Percentiles rank a stretch among this genome's conserved stretches.
phyloP scores from a whole-genome alignment of 2,113 vertebrate genomes.

The Callaeas wilsoni region DNA sequence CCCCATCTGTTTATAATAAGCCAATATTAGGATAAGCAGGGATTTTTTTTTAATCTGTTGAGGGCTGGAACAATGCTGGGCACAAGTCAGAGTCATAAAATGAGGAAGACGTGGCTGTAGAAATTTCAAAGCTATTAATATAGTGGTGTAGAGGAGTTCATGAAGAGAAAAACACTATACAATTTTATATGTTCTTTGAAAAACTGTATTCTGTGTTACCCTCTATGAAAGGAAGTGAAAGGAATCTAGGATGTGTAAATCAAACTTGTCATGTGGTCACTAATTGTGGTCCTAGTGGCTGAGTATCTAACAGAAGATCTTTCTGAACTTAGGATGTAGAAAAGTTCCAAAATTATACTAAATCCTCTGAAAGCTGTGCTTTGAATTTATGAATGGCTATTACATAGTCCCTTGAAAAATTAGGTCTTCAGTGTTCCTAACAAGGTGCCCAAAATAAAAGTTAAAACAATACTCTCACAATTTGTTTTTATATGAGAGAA shows the following conservation, averaged over 20 bases:
- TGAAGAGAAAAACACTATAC: background rate
- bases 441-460: background rate
- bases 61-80: background rate
- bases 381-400: background rate
- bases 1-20: background rate
- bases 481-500: background rate
- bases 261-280: background rate
- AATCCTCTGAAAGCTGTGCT: background rate
- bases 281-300: background rate
- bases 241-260: background rate
- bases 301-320: background rate
- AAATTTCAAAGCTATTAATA: background rate
- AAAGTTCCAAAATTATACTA: background rate
- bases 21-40: background rate
- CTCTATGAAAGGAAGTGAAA: background rate
- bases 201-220: background rate
- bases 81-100: background rate
- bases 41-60: background rate
- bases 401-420: background rate
- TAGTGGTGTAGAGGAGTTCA: background rate
- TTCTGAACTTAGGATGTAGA: background rate
- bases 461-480: background rate
- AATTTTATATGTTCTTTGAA: background rate
- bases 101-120: background rate
- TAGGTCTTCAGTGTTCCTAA: background rate